Evolutionary conservation across 2,888 invertebrate genomes (phyloP), one percentile per base, ranked within the genome.

Genomic region (Hermodice carunculata): DNA sequence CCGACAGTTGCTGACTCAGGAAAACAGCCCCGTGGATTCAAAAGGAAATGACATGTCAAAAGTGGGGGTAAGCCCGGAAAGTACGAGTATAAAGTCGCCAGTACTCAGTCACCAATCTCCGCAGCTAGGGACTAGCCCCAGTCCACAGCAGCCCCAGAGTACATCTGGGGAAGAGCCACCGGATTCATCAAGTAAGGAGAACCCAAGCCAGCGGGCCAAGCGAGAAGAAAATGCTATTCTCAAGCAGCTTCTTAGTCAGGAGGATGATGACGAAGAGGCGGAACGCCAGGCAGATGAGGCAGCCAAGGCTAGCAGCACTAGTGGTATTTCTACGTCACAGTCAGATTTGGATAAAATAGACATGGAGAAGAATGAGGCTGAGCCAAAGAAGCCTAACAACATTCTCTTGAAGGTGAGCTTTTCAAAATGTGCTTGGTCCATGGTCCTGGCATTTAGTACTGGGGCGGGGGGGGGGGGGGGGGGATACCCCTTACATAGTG

Each of bases 231-330:
- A 49, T 24, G 22, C 8, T 6, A 19, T 49, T 4, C 28, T 49
- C 17, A 49, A 49, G 28, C 89, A 89, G 66, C 83, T 92, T 81
- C 86, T 92, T 71, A 91, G 91, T 79, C 90, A 91, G 79, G 90
- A 89, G 61, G 92, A 92, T 75, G 89, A 89, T 51, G 90, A 90
- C 57, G 90, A 90, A 53, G 89, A 52, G 42, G 37, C 5, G 22
- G 22, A 6, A 11, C 8, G n/a, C 5, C 26, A 26, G 31, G 29
- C 51, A 1, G 29, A 28, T 14, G 51, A 19, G 3, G 26, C 28
- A 11, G 51, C 29, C 28, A 29, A 26, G 1, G 26, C 51, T 19
- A 19, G 19, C 51, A 51, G 28, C 51, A 51, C 51, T 3, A 19
- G 17, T 4, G 46, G n/a, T 19, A 46, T 46, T n/a, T 11, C 46